Evolutionary conservation across 2,888 invertebrate species (phyloP).

Genomic region (Cryptosula pallasiana): DNA sequence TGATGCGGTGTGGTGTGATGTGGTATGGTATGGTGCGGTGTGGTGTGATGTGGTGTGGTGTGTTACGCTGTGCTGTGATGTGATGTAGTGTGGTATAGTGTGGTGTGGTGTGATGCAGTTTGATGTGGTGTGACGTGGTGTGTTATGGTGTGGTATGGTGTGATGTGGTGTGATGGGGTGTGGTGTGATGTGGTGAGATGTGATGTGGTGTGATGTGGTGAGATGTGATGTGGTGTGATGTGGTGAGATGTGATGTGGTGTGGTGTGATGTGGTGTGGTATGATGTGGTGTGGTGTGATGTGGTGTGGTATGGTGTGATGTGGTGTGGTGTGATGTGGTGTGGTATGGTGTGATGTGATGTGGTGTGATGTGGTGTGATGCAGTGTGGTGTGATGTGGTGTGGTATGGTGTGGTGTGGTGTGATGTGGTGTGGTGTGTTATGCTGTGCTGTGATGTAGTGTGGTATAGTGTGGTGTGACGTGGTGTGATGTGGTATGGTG

Average conservation of each 20-base stretch:
- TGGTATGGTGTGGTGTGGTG: background rate
- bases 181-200: background rate
- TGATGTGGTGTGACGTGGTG: background rate
- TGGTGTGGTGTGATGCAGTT: background rate
- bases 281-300: background rate
- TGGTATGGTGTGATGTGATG: background rate
- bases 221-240: background rate
- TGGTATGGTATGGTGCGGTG: background rate
- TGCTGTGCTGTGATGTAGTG: background rate
- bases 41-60: background rate
- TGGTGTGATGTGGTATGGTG: constrained; percentile 1
- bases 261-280: background rate
- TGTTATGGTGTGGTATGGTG: background rate
- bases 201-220: background rate
- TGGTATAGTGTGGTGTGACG: background rate
- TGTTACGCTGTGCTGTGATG: background rate
- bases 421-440: background rate
- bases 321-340: background rate
- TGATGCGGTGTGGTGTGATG: background rate
- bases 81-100: background rate
- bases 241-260: background rate
- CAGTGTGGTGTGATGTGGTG: background rate
- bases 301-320: background rate
- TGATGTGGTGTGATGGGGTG: background rate
- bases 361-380: background rate